Percentiles rank a stretch among this genome's conserved stretches.
These are phyloP conservation scores for Acanthopagrus latus DNA, from an alignment of 2,797 vertebrate species.

Conservation along the genomic window DNA sequence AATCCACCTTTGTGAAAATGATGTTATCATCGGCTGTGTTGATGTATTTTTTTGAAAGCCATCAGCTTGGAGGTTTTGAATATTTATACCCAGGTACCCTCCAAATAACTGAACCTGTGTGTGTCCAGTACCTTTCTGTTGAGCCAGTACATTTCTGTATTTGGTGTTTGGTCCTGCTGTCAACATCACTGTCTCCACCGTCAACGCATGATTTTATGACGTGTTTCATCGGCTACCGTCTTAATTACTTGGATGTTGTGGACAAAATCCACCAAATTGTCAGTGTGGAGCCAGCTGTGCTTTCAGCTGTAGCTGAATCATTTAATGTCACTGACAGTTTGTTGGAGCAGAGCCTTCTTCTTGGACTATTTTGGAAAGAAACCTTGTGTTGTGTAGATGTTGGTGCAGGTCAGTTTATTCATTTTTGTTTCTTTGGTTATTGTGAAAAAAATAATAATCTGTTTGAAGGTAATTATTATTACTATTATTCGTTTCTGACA, in stretches of 20 bases:
- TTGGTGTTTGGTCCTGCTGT: conserved; percentile 3
- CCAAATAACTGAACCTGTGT: neutral
- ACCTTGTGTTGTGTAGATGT: neutral
- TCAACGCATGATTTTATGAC: neutral
- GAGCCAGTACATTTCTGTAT: neutral
- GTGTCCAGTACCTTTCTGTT: neutral
- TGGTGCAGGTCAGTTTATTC: neutral
- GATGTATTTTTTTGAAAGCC: conserved; percentile 15
- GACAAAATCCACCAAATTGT: neutral
- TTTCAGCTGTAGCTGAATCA: neutral
- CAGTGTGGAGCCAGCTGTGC: neutral
- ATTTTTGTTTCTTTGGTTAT: neutral
- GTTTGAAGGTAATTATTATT: neutral
- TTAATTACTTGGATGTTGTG: conserved; percentile 12
- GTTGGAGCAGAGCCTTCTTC: conserved; percentile 4
- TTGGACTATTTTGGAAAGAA: neutral
- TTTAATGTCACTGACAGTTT: neutral
- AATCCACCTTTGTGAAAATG: conserved; percentile 24
- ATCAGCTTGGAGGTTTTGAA: neutral
- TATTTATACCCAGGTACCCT: conserved; percentile 3
- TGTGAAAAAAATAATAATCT: neutral
- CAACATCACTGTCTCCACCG: neutral
- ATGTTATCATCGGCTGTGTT: conserved; percentile 8
- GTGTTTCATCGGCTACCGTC: neutral
- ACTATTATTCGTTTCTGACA: neutral